Percentiles rank a stretch among this genome's conserved stretches.
Evolutionary conservation across 2,113 vertebrate species (phyloP).

Genomic region (Pygoscelis antarcticus): DNA sequence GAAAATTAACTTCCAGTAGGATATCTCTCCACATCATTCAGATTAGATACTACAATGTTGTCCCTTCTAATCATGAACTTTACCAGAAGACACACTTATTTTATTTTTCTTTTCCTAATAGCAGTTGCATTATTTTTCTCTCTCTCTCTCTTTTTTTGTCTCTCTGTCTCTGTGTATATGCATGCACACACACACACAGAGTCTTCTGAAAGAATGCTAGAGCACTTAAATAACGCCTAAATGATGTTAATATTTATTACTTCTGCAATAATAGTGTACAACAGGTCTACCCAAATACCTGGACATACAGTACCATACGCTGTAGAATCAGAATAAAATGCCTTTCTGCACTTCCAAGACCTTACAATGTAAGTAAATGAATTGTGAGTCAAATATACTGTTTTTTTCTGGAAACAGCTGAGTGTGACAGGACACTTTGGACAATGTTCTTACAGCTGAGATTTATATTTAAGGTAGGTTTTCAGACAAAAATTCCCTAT

Average conservation of each 20-base stretch:
- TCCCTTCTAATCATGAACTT: not conserved
- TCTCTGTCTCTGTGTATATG: not conserved
- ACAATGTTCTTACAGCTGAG: not conserved
- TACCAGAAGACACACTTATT: not conserved
- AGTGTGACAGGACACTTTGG: not conserved
- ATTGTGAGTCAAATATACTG: not conserved
- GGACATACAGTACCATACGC: fast-evolving
- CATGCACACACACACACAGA: fast-evolving
- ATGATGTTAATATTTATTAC: not conserved
- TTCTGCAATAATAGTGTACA: not conserved
- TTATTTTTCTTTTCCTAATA: not conserved
- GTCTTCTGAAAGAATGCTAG: not conserved
- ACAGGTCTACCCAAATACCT: not conserved
- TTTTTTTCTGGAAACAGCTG: not conserved
- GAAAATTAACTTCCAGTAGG: not conserved
- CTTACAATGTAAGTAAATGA: not conserved
- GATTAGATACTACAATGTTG: not conserved
- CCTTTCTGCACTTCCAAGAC: not conserved
- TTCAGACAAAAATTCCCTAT: not conserved
- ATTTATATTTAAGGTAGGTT: not conserved
- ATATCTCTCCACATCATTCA: not conserved
- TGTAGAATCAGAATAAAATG: not conserved
- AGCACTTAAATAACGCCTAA: not conserved
- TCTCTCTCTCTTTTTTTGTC: not conserved
- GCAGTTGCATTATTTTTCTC: not conserved